phyloP scores from a whole-genome alignment of 2,888 invertebrate species.

The Syritta pipiens region DNA sequence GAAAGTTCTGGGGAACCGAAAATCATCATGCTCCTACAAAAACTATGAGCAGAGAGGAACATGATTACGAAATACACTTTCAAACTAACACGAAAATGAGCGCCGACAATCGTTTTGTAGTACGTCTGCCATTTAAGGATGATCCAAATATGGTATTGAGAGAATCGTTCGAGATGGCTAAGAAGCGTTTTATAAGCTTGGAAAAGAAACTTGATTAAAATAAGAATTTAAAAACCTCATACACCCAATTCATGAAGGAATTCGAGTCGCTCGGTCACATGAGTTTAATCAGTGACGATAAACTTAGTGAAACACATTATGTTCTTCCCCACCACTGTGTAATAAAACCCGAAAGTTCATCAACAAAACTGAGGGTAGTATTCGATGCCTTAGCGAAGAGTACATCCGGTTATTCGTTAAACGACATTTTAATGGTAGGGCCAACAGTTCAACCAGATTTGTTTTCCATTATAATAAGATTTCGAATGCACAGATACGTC shows the following conservation, averaged over 20 bases:
- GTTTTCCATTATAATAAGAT: constrained; percentile 1
- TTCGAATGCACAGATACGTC: constrained; percentile 10
- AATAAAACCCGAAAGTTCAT: no score
- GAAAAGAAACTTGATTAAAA: no score
- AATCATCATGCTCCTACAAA: no score
- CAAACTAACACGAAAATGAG: no score
- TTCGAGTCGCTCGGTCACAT: not conserved
- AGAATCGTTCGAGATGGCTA: not conserved
- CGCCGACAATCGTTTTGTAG: not conserved
- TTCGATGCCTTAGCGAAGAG: not conserved
- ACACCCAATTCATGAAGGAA: constrained; percentile 7
- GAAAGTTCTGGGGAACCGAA: no score
- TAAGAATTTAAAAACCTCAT: no score
- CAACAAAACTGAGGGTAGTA: constrained; percentile 1
- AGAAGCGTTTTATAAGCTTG: no score
- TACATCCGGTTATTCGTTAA: not conserved
- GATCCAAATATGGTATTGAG: not conserved
- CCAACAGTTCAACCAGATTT: constrained; percentile 4
- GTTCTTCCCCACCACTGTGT: no score
- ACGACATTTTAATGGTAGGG: constrained; percentile 10
- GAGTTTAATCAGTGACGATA: no score
- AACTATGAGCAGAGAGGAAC: no score
- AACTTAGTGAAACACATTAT: not conserved
- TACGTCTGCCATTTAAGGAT: constrained; percentile 5
- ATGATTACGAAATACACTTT: no score